Conservation (phyloP, 2,888 invertebrate species). For the Blastobasis lacticolella region DNA sequence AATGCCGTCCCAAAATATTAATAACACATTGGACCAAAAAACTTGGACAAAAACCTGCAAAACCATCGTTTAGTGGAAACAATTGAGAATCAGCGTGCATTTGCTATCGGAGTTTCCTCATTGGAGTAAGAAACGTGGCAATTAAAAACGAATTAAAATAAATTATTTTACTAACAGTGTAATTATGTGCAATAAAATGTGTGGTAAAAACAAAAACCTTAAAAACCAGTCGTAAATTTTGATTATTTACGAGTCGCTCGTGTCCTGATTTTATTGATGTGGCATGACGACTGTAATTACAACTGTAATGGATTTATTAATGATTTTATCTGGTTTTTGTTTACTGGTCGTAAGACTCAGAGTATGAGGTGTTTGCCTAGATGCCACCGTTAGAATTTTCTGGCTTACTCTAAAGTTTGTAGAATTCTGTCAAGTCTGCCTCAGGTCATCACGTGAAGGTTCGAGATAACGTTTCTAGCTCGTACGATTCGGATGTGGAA, state of each 20-base stretch:
- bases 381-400: conserved; percentile 1
- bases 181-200: conserved; percentile 5
- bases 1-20: too few species aligned
- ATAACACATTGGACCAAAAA: background rate
- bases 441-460: too few species aligned
- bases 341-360: too few species aligned
- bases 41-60: background rate
- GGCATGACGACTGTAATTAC: too few species aligned
- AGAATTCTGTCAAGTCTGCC: too few species aligned
- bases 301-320: too few species aligned
- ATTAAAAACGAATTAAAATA: conserved; percentile 5
- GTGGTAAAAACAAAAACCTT: background rate
- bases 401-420: background rate
- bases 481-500: too few species aligned
- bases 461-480: too few species aligned
- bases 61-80: background rate
- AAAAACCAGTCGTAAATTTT: conserved; percentile 4
- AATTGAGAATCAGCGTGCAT: background rate
- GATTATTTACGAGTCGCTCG: conserved; percentile 1
- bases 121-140: background rate
- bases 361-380: too few species aligned
- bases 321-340: too few species aligned
- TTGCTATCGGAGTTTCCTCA: too few species aligned
- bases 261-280: too few species aligned
- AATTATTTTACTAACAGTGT: background rate